Conservation (phyloP, 1,140 invertebrate species). For the Eurosta solidaginis region DNA sequence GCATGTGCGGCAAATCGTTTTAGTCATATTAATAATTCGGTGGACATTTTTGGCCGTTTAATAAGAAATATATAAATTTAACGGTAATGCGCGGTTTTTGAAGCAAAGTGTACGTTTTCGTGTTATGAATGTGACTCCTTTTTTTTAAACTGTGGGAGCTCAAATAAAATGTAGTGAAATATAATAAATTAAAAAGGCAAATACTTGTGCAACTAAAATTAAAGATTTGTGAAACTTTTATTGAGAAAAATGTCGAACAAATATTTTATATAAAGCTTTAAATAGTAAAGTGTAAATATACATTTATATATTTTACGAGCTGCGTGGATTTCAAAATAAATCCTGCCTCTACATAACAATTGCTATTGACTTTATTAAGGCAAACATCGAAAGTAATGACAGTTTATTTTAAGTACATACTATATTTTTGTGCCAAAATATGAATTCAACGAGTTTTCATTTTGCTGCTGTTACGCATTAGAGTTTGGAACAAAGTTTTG, state of each 20-base stretch:
- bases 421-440: too few species aligned
- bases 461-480: too few species aligned
- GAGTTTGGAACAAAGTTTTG: too few species aligned
- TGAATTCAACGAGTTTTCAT: too few species aligned
- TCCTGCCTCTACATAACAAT: too few species aligned
- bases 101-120: not conserved
- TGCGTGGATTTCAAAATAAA: too few species aligned
- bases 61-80: not conserved
- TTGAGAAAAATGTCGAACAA: not conserved
- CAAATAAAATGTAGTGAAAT: not conserved
- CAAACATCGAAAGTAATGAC: too few species aligned
- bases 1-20: slow-evolving; percentile 41
- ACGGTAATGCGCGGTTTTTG: not conserved
- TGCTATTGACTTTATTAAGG: too few species aligned
- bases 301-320: too few species aligned
- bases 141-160: not conserved
- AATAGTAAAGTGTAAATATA: too few species aligned
- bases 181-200: not conserved
- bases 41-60: not conserved
- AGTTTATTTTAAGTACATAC: too few species aligned
- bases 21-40: not conserved
- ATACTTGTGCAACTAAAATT: not conserved
- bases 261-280: too few species aligned
- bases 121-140: not conserved
- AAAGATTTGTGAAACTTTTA: not conserved